Percentiles rank a stretch among this genome's conserved stretches.
These are phyloP conservation scores for Potamilus streckersoni DNA, from an alignment of 1,140 invertebrate species.

Conservation along the genomic window DNA sequence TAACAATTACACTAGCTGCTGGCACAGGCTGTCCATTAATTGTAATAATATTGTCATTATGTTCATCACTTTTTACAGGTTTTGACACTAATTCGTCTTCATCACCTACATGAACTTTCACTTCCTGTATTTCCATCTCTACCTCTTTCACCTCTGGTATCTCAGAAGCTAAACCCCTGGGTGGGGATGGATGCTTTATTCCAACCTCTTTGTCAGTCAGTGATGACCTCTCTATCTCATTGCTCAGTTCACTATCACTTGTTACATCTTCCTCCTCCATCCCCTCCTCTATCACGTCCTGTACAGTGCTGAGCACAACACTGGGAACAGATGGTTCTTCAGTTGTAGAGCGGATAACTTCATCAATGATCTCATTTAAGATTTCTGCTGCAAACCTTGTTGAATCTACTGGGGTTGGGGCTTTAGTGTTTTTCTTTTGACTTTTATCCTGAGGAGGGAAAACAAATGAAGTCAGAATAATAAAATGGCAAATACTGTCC, in stretches of 20 bases:
- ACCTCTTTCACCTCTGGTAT: conserved; percentile 9
- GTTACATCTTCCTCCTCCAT: conserved; percentile 31
- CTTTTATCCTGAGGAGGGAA: too few relatives aligned
- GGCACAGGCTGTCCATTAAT: conserved; percentile 52
- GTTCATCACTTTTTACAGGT: conserved; percentile 28
- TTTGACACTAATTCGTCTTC: conserved; percentile 26
- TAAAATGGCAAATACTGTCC: too few relatives aligned
- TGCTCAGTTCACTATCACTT: conserved; percentile 12
- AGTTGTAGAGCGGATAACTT: conserved; percentile 56
- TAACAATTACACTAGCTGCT: conserved; percentile 41
- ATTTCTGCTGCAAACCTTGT: conserved; percentile 36
- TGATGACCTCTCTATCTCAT: neutral
- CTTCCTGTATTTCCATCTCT: conserved; percentile 48
- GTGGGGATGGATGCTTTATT: neutral
- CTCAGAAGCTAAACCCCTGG: neutral
- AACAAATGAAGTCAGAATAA: too few relatives aligned
- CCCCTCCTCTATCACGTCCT: conserved; percentile 43
- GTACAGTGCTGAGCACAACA: conserved; percentile 57
- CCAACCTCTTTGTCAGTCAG: neutral
- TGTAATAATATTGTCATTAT: conserved; percentile 38
- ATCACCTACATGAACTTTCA: conserved; percentile 45
- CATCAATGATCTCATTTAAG: conserved; percentile 58
- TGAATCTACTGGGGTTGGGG: too few relatives aligned
- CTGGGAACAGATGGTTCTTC: conserved; percentile 59
- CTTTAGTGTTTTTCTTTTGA: too few relatives aligned